Conservation (phyloP, 37 sponge, comb jelly and placozoan genomes). For the Halisarca cf. caerulea region DNA sequence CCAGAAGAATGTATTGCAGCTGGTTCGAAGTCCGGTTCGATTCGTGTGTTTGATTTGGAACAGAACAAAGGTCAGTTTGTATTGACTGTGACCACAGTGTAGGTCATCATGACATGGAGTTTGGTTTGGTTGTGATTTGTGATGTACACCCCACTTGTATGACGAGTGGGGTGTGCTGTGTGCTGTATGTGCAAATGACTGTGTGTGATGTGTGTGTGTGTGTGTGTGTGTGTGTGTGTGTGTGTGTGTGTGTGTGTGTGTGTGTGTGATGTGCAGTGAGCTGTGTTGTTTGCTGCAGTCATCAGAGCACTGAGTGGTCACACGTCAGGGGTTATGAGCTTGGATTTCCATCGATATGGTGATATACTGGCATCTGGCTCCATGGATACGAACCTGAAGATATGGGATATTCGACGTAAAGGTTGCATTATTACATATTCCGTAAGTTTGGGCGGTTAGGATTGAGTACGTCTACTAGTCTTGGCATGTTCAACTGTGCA, state of each 20-base stretch:
- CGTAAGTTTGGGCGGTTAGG: conserved; percentile 12
- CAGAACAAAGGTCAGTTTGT: conserved; percentile 63
- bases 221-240: no score
- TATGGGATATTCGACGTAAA: conserved; percentile 97
- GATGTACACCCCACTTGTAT: no score
- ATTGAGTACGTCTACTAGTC: no score
- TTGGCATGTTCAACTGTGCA: no score
- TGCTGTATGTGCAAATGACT: no score
- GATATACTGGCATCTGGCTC: conserved; percentile 98
- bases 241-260: no score
- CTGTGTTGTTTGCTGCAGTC: conserved; percentile 55
- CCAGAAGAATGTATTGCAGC: conserved; percentile 86
- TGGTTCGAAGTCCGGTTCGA: conserved; percentile 89
- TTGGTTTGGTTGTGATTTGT: no score
- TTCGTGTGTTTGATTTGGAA: conserved; percentile 92
- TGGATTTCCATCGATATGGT: conserved; percentile 96
- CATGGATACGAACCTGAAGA: conserved; percentile 87
- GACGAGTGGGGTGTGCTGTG: no score
- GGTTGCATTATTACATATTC: conserved; percentile 97
- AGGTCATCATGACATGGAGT: not conserved
- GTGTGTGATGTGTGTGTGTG: no score
- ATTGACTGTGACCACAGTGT: not conserved
- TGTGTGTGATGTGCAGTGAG: no score
- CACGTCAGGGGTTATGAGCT: conserved; percentile 73
- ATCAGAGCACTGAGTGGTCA: conserved; percentile 92